phyloP scores from a whole-genome alignment of 2,797 vertebrate species.

The Acridotheres tristis region DNA sequence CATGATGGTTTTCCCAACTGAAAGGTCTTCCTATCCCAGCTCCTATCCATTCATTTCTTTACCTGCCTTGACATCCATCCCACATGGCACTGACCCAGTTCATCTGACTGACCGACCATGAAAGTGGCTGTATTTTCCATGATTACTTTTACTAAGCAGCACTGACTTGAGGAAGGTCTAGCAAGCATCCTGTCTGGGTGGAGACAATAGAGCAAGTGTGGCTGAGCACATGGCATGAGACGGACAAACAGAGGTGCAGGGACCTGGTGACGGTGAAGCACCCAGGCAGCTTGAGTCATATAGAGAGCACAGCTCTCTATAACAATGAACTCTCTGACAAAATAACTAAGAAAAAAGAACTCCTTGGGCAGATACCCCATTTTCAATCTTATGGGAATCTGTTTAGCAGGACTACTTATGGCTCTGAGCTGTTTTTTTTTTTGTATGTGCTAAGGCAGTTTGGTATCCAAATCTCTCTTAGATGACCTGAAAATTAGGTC shows the following conservation, averaged over 20 bases:
- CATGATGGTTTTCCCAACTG: not conserved
- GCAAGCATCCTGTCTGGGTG: not conserved
- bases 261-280: not conserved
- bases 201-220: not conserved
- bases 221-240: fast-evolving
- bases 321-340: not conserved
- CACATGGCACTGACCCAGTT: fast-evolving
- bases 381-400: not conserved
- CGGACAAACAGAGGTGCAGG: not conserved
- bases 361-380: not conserved
- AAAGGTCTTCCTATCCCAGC: not conserved
- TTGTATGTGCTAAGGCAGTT: not conserved
- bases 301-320: not conserved
- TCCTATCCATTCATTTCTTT: not conserved
- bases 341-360: not conserved
- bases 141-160: not conserved
- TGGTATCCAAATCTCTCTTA: not conserved
- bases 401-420: not conserved
- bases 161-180: not conserved
- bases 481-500: not conserved
- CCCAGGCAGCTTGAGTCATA: fast-evolving
- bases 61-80: not conserved
- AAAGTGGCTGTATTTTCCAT: not conserved
- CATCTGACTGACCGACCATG: not conserved
- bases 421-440: not conserved